phyloP scores from a whole-genome alignment of 2,888 invertebrate genomes.

The Nemurella pictetii region DNA sequence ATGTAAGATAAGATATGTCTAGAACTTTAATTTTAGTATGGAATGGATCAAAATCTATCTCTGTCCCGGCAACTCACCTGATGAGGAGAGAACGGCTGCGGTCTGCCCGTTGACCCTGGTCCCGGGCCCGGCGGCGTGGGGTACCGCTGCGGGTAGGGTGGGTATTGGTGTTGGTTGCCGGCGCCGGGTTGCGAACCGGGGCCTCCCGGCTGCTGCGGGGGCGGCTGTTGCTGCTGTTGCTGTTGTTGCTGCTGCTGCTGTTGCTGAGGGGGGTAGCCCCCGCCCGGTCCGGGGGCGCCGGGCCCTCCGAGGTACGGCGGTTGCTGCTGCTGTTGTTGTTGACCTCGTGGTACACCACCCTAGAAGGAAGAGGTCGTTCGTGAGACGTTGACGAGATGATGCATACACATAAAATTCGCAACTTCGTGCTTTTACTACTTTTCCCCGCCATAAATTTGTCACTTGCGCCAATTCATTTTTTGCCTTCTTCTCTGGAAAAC shows the following conservation, averaged over 20 bases:
- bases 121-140: conserved; percentile 45
- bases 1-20: too few relatives aligned
- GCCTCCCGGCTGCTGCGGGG: not conserved
- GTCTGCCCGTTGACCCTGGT: conserved; percentile 32
- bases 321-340: conserved; percentile 35
- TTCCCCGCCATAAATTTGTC: not conserved
- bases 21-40: too few relatives aligned
- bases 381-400: not conserved
- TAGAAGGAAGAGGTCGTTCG: conserved; percentile 23
- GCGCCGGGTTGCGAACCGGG: conserved; percentile 20
- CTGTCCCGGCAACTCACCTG: conserved; percentile 37
- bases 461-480: not conserved
- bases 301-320: conserved; percentile 39
- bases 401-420: not conserved
- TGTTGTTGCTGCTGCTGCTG: conserved; percentile 38
- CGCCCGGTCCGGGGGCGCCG: conserved; percentile 36
- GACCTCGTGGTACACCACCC: conserved; percentile 40
- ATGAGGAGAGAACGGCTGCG: conserved; percentile 43
- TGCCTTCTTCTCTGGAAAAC: not conserved
- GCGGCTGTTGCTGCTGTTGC: conserved; percentile 30
- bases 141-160: conserved; percentile 53
- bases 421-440: too few relatives aligned
- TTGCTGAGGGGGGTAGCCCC: conserved; percentile 35
- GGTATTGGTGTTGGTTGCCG: conserved; percentile 46
- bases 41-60: too few relatives aligned